Evolutionary conservation across 2,797 vertebrate genomes (phyloP).

Genomic region (Sebastes oblongus): DNA sequence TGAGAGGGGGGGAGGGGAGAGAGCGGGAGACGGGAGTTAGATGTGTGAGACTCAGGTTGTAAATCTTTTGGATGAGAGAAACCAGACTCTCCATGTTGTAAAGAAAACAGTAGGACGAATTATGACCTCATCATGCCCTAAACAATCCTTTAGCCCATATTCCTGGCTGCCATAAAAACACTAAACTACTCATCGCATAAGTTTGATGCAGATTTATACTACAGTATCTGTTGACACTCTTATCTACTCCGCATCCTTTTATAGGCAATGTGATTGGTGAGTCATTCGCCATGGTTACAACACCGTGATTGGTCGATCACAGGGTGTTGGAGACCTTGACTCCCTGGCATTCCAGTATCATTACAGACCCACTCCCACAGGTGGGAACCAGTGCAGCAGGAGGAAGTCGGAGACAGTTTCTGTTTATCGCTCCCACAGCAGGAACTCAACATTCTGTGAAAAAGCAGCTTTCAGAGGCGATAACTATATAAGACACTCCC

Average conservation of each 20-base stretch:
- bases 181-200: conserved; percentile 3
- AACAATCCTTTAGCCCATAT: neutral
- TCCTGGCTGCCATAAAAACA: conserved; percentile 19
- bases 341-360: conserved; percentile 60
- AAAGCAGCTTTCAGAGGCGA: conserved; percentile 51
- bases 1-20: conserved; percentile 54
- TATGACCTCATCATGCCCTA: conserved; percentile 3
- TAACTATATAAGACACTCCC: conserved; percentile 48
- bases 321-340: conserved; percentile 39
- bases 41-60: conserved; percentile 70
- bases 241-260: conserved; percentile 35
- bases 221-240: conserved; percentile 21
- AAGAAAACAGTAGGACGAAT: conserved; percentile 19
- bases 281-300: conserved; percentile 28
- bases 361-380: conserved; percentile 65
- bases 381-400: conserved; percentile 52
- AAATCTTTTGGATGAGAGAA: conserved; percentile 68
- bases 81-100: conserved; percentile 45
- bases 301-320: conserved; percentile 7
- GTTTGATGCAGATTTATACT: neutral
- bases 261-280: conserved; percentile 19
- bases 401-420: conserved; percentile 48
- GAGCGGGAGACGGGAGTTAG: conserved; percentile 61
- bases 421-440: conserved; percentile 67
- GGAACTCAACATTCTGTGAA: conserved; percentile 51